These are phyloP conservation scores for Ischnus inquisitorius DNA, from an alignment of 2,888 invertebrate species.

Conservation along the genomic window DNA sequence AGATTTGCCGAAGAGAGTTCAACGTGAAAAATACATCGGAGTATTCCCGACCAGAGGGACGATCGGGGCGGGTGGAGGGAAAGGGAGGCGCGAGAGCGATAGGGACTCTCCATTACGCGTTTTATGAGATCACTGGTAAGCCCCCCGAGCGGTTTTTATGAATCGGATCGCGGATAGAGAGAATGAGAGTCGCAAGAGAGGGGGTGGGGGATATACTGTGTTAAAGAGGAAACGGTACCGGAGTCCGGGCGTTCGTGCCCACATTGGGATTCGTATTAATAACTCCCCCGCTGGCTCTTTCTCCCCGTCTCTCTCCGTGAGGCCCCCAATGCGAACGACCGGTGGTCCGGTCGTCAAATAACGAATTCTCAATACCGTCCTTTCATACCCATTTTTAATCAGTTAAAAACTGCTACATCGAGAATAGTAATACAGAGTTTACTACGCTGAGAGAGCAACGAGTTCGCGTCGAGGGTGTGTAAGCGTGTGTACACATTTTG, in stretches of 20 bases:
- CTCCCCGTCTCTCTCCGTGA: not conserved
- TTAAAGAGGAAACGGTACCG: constrained; percentile 40
- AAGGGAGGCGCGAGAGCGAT: not conserved
- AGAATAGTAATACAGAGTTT: constrained; percentile 37
- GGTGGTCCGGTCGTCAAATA: constrained; percentile 67
- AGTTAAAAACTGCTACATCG: constrained; percentile 63
- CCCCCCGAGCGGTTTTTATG: constrained; percentile 53
- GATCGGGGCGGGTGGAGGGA: not conserved
- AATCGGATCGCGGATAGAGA: constrained; percentile 50
- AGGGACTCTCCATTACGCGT: constrained; percentile 61
- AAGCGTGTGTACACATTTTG: not conserved
- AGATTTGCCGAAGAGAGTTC: constrained; percentile 19
- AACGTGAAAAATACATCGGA: constrained; percentile 22
- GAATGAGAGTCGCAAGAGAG: constrained; percentile 6
- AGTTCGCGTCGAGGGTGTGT: not conserved
- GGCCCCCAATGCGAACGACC: constrained; percentile 52
- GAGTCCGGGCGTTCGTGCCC: constrained; percentile 29
- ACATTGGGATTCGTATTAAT: constrained; percentile 61
- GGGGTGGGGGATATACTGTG: not conserved
- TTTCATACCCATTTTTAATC: constrained; percentile 69
- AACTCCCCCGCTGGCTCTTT: constrained; percentile 33
- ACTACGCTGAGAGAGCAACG: not conserved
- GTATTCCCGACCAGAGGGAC: constrained; percentile 26
- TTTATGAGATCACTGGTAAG: constrained; percentile 64
- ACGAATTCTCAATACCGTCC: constrained; percentile 67